Conservation (phyloP, 2,888 invertebrate species). For the Xylocampa areola region DNA sequence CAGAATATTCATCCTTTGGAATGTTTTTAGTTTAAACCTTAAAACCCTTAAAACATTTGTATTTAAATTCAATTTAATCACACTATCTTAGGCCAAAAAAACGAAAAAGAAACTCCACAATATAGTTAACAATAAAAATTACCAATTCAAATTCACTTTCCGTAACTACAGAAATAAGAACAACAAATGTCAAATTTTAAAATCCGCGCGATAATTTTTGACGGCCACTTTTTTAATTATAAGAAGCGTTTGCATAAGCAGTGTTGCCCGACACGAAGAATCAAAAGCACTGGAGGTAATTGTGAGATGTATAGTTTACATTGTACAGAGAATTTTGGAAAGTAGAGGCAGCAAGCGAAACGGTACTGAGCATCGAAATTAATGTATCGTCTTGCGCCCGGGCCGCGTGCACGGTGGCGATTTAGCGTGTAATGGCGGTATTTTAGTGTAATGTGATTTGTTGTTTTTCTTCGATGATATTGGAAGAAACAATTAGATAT, state of each 20-base stretch:
- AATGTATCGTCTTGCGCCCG: constrained; percentile 51
- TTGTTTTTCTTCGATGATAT: constrained; percentile 6
- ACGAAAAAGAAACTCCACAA: constrained; percentile 40
- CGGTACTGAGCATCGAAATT: constrained; percentile 73
- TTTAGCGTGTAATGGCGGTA: constrained; percentile 48
- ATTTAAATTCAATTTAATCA: constrained; percentile 43
- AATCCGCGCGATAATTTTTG: constrained; percentile 46
- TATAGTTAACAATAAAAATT: constrained; percentile 44
- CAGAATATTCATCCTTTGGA: no score
- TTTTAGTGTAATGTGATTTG: constrained; percentile 41
- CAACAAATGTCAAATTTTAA: constrained; percentile 50
- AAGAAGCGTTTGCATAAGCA: constrained; percentile 53
- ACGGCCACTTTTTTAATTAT: constrained; percentile 52
- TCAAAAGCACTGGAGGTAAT: constrained; percentile 72
- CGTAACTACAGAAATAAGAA: constrained; percentile 51
- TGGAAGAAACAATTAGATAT: constrained; percentile 38
- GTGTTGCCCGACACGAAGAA: constrained; percentile 56
- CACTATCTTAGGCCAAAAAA: constrained; percentile 28
- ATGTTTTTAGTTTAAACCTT: no score
- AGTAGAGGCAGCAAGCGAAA: constrained; percentile 81
- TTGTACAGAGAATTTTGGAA: constrained; percentile 84
- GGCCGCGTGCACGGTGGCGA: constrained; percentile 48
- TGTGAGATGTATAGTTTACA: constrained; percentile 68
- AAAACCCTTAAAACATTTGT: constrained; percentile 38
- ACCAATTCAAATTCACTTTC: constrained; percentile 48